Evolutionary conservation across 2,797 vertebrate species (phyloP).

Genomic region (Rachycentron canadum): DNA sequence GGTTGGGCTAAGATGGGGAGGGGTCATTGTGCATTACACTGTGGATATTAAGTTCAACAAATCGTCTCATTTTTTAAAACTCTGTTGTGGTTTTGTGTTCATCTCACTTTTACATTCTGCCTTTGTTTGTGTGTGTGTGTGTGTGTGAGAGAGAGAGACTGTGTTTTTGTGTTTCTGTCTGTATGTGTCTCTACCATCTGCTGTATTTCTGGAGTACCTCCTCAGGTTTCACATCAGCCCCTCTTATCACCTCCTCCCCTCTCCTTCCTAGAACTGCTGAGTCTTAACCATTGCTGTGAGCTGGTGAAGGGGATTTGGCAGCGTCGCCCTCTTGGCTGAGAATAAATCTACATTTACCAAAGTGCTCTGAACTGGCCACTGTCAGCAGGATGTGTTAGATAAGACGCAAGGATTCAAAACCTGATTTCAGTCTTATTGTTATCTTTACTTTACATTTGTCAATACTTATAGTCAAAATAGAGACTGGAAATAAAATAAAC

Average conservation of each 20-base stretch:
- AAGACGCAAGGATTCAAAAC: background rate
- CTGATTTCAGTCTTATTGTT: background rate
- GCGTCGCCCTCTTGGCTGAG: conserved; percentile 28
- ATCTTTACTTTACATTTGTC: background rate
- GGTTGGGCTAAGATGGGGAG: background rate
- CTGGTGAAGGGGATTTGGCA: conserved; percentile 34
- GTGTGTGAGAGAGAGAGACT: conserved; percentile 11
- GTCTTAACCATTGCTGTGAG: conserved; percentile 22
- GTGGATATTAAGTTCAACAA: conserved; percentile 37
- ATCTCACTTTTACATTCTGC: conserved; percentile 19
- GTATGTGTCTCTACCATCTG: conserved; percentile 34
- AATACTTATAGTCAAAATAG: too few relatives aligned
- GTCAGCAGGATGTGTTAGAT: conserved; percentile 11
- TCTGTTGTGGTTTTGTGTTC: background rate
- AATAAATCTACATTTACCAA: conserved; percentile 34
- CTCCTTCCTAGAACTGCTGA: conserved; percentile 53
- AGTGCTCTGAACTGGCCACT: conserved; percentile 11
- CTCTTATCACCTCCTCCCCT: conserved; percentile 46
- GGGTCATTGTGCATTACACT: conserved; percentile 42
- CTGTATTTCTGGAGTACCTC: conserved; percentile 64
- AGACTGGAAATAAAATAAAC: background rate
- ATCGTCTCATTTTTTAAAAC: conserved; percentile 22
- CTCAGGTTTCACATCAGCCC: conserved; percentile 63
- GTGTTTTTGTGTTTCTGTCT: conserved; percentile 12
- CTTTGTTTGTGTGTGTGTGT: conserved; percentile 16